These are phyloP conservation scores for Tholera decimalis DNA, from an alignment of 2,888 invertebrate genomes.

Conservation along the genomic window DNA sequence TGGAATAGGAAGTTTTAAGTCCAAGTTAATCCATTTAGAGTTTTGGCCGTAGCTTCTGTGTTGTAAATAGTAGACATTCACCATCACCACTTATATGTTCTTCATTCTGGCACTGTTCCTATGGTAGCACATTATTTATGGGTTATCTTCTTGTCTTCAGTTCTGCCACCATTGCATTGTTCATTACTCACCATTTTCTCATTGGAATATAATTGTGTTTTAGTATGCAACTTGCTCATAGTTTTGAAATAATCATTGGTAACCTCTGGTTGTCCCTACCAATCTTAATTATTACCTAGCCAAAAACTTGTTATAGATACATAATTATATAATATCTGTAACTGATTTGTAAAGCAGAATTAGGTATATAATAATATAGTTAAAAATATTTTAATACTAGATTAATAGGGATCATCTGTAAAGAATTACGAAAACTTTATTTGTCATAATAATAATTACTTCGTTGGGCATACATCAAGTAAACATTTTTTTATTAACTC, in stretches of 20 bases:
- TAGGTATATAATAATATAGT: too few species aligned
- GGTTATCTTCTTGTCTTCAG: constrained; percentile 1
- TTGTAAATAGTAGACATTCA: constrained; percentile 61
- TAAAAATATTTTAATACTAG: too few species aligned
- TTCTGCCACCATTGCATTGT: constrained; percentile 1
- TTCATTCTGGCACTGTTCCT: constrained; percentile 17
- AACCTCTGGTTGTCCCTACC: constrained; percentile 5
- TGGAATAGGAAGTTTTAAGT: constrained; percentile 56
- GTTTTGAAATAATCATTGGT: background rate
- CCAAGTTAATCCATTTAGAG: constrained; percentile 88
- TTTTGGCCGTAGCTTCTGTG: constrained; percentile 87
- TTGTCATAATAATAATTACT: background rate
- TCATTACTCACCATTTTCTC: constrained; percentile 4
- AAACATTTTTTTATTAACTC: constrained; percentile 1
- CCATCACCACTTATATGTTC: constrained; percentile 33
- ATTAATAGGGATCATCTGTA: constrained; percentile 9
- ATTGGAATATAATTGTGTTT: background rate
- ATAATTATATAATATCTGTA: background rate
- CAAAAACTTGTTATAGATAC: background rate
- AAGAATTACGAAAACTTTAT: background rate
- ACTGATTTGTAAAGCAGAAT: constrained; percentile 6
- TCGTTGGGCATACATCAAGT: background rate
- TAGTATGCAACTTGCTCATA: background rate
- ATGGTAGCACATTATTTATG: background rate
- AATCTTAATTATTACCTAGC: constrained; percentile 3